phyloP scores from a whole-genome alignment of 2,797 vertebrate genomes.

The Hippocampus kuda region DNA sequence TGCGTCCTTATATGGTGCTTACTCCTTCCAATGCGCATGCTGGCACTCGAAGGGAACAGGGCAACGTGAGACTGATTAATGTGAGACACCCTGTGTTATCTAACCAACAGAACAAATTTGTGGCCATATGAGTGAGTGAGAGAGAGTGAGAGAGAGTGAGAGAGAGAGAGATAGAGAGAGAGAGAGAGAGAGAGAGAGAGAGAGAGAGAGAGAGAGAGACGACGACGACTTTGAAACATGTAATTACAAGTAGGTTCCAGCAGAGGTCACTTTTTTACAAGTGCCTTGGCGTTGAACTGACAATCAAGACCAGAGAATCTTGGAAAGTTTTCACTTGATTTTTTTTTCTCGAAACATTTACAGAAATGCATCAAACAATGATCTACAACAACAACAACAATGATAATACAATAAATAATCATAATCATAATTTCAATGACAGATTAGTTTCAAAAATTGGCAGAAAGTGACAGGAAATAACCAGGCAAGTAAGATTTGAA shows the following conservation, averaged over 20 bases:
- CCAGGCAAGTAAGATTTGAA: background rate
- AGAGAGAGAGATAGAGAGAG: no score
- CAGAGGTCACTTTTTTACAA: constrained; percentile 50
- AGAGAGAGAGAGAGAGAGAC: no score
- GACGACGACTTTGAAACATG: constrained; percentile 15
- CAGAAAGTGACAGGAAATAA: background rate
- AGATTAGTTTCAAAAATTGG: background rate
- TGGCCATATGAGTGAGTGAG: no score
- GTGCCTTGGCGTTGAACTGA: background rate
- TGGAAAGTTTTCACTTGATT: background rate
- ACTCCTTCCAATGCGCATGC: no score
- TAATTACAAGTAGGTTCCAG: constrained; percentile 36
- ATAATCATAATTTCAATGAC: background rate
- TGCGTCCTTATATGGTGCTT: no score
- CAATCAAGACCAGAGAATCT: background rate
- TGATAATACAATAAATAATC: background rate
- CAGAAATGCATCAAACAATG: background rate
- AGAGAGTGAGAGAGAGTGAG: no score
- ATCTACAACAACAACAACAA: background rate
- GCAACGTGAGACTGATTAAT: no score
- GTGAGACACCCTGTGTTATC: no score
- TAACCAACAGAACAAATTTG: no score
- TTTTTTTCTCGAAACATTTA: background rate
- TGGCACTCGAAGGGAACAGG: no score
- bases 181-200: no score